Conservation (phyloP, 2,888 invertebrate genomes). For the Gymnosoma rotundatum region DNA sequence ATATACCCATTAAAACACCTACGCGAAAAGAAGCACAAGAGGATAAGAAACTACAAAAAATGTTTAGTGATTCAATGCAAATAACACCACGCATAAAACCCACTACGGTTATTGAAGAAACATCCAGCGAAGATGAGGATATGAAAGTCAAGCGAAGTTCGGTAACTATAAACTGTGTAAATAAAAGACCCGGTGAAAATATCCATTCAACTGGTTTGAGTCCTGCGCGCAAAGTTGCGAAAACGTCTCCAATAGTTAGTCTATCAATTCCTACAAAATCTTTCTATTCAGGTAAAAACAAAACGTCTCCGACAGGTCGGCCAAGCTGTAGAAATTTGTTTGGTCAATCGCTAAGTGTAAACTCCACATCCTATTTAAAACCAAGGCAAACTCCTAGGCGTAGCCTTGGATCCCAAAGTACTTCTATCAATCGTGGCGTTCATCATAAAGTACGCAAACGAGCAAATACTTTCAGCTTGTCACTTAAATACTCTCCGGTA, state of each 20-base stretch:
- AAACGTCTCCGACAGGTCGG: conserved; percentile 30
- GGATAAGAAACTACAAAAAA: conserved; percentile 75
- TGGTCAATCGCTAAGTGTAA: conserved; percentile 44
- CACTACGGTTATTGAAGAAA: conserved; percentile 43
- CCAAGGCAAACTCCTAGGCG: conserved; percentile 33
- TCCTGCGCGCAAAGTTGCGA: conserved; percentile 69
- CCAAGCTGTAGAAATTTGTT: conserved; percentile 62
- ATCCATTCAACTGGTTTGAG: conserved; percentile 42
- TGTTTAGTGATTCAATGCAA: conserved; percentile 79
- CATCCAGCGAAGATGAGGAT: conserved; percentile 53
- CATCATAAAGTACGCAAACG: conserved; percentile 77
- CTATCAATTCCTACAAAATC: conserved; percentile 74
- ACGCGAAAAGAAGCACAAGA: conserved; percentile 54
- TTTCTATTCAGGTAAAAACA: conserved; percentile 73
- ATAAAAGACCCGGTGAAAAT: conserved; percentile 68
- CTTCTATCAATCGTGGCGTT: conserved; percentile 78
- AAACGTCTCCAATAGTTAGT: conserved; percentile 44
- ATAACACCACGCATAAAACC: conserved; percentile 72
- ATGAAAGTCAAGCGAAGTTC: conserved; percentile 21
- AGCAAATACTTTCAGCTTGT: conserved; percentile 22
- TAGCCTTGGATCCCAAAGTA: neutral
- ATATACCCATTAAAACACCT: conserved; percentile 50
- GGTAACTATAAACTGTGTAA: neutral
- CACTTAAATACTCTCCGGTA: conserved; percentile 55
- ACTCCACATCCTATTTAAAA: conserved; percentile 24